Percentiles rank a stretch among this genome's conserved stretches.
phyloP scores from a whole-genome alignment of 2,113 vertebrate genomes.

The Strix uralensis region DNA sequence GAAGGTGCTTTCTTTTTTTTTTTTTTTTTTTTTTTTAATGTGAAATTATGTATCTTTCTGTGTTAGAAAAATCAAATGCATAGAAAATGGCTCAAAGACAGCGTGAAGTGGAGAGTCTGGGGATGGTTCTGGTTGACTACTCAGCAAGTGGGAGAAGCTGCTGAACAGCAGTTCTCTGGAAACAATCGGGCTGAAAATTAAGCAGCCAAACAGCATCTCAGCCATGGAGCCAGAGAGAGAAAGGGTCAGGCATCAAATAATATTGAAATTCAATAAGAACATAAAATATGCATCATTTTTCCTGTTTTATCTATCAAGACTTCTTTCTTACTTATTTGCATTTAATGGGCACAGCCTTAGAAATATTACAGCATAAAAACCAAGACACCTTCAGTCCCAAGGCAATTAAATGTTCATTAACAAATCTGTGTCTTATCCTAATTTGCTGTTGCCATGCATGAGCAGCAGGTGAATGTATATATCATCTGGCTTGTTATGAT shows the following conservation, averaged over 20 bases:
- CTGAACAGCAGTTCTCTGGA: constrained; percentile 67
- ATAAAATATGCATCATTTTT: constrained; percentile 76
- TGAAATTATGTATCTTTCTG: background rate
- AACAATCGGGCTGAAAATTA: constrained; percentile 87
- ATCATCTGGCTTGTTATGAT: constrained; percentile 78
- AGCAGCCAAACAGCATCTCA: constrained; percentile 84
- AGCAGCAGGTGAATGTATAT: constrained; percentile 79
- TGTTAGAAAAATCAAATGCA: background rate
- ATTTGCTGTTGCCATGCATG: constrained; percentile 83
- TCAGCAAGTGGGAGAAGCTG: background rate
- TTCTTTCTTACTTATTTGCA: constrained; percentile 80
- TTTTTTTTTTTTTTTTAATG: too few relatives aligned
- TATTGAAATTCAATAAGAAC: constrained; percentile 76
- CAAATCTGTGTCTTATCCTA: constrained; percentile 77
- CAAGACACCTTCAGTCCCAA: constrained; percentile 78
- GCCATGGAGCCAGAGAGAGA: constrained; percentile 83
- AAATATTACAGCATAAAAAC: constrained; percentile 74
- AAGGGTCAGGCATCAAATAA: constrained; percentile 86
- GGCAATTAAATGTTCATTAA: constrained; percentile 86
- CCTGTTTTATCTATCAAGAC: constrained; percentile 82
- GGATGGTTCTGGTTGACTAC: background rate
- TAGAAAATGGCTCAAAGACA: background rate
- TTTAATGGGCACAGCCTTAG: constrained; percentile 84
- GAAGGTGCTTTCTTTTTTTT: background rate
- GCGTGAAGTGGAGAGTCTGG: background rate